Evolutionary conservation across 1,140 invertebrate species (phyloP).

Genomic region (Ooceraea biroi): DNA sequence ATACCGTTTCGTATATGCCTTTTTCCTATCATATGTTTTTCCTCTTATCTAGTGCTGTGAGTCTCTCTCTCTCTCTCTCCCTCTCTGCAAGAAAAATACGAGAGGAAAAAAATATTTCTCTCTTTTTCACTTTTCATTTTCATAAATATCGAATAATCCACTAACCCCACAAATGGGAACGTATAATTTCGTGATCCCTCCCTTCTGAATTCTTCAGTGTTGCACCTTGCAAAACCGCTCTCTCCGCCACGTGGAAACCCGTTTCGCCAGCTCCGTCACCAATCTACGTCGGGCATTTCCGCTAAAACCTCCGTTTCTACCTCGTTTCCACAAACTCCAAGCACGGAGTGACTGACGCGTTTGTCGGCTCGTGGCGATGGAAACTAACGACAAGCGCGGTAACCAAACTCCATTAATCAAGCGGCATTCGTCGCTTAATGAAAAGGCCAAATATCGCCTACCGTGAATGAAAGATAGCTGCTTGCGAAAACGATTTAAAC

Average conservation of each 20-base stretch:
- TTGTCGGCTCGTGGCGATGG: constrained; percentile 67
- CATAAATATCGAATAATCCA: constrained; percentile 16
- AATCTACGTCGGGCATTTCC: constrained; percentile 56
- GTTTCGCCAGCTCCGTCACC: constrained; percentile 50
- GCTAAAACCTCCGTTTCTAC: constrained; percentile 64
- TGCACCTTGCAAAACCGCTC: constrained; percentile 27
- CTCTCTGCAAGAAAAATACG: too few relatives aligned
- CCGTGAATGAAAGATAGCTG: constrained; percentile 64
- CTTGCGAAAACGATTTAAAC: constrained; percentile 54
- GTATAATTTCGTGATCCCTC: neutral
- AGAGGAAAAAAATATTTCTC: too few relatives aligned
- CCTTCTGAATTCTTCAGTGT: neutral
- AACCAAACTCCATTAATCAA: constrained; percentile 76
- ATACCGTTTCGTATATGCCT: neutral
- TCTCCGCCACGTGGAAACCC: constrained; percentile 27
- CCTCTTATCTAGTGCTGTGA: neutral
- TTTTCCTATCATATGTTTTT: neutral
- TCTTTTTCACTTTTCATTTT: too few relatives aligned
- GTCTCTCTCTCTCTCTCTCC: too few relatives aligned
- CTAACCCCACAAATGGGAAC: neutral
- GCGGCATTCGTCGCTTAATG: constrained; percentile 72
- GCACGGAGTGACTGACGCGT: constrained; percentile 63
- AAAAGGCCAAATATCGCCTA: constrained; percentile 73
- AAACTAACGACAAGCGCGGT: constrained; percentile 66
- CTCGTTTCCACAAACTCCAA: constrained; percentile 65